A percentile compares a stretch with the other conserved stretches of the same genome.
Evolutionary conservation across 2,888 invertebrate species (phyloP).

Genomic region (Synergus umbraculus): DNA sequence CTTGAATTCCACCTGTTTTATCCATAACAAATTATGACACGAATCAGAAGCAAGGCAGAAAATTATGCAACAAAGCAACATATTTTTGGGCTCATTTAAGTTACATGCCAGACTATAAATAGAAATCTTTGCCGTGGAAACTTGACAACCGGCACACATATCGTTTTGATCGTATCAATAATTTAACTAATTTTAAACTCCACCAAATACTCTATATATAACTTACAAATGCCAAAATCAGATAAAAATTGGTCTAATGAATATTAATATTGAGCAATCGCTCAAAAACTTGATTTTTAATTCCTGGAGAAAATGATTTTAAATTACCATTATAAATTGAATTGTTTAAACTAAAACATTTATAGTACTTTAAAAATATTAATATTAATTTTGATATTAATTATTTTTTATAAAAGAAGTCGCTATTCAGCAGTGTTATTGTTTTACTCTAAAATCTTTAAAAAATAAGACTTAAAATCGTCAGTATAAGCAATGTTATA

Average conservation of each 20-base stretch:
- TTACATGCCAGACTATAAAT: constrained; percentile 6
- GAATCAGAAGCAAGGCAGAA: not conserved
- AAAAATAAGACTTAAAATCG: not conserved
- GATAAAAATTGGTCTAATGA: too few relatives aligned
- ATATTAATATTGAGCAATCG: too few relatives aligned
- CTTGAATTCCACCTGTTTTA: constrained; percentile 39
- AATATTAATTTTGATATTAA: too few relatives aligned
- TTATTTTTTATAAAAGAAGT: too few relatives aligned
- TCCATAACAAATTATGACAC: constrained; percentile 44
- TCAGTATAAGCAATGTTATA: not conserved
- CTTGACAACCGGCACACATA: not conserved
- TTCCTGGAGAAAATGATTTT: too few relatives aligned
- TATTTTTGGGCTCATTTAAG: constrained; percentile 13
- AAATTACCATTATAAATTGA: too few relatives aligned
- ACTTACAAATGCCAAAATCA: too few relatives aligned
- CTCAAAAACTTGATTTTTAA: too few relatives aligned
- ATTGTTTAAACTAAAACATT: too few relatives aligned
- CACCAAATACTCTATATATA: too few relatives aligned
- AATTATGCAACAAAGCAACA: constrained; percentile 7
- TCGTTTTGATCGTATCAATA: not conserved
- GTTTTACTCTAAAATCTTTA: not conserved
- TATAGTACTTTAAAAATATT: too few relatives aligned
- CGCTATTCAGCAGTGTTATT: too few relatives aligned
- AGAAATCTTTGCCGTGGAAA: not conserved
- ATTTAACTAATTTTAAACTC: not conserved